Percentiles rank a stretch among this genome's conserved stretches.
Evolutionary conservation across 2,113 vertebrate species (phyloP).

Genomic region (Phoxinus phoxinus): DNA sequence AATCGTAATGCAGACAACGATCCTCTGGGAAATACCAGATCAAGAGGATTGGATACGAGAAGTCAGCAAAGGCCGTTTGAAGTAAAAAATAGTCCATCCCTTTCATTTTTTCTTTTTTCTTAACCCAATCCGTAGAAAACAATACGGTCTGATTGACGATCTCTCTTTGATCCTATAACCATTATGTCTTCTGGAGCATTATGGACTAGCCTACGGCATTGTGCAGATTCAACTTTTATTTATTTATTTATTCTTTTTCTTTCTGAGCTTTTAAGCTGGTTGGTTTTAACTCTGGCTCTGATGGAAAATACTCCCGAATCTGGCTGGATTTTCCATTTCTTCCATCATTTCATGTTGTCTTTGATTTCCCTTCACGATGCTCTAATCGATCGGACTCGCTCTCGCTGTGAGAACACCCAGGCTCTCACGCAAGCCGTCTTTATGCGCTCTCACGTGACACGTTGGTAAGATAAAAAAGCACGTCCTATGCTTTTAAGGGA

Average conservation of each 20-base stretch:
- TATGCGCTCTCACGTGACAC: not conserved
- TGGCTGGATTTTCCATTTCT: conserved; percentile 6
- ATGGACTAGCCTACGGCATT: conserved; percentile 32
- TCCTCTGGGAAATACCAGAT: not conserved
- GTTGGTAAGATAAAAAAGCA: not conserved
- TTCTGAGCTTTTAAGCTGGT: conserved; percentile 19
- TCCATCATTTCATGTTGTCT: conserved; percentile 1
- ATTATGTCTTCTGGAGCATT: conserved; percentile 38
- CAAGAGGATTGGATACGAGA: conserved; percentile 4
- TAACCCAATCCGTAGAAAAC: conserved; percentile 7
- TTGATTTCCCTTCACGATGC: conserved; percentile 14
- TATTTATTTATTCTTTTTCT: not conserved
- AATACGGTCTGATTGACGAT: conserved; percentile 11
- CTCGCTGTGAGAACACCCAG: conserved; percentile 24
- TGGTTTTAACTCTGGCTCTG: conserved; percentile 8
- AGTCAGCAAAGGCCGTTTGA: conserved; percentile 8
- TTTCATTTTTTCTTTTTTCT: not conserved
- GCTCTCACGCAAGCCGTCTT: not conserved
- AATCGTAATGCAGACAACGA: not conserved
- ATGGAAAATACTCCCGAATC: conserved; percentile 34
- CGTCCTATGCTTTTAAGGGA: not conserved
- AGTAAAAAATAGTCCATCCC: conserved; percentile 13
- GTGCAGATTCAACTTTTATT: conserved; percentile 12
- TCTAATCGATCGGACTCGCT: not conserved
- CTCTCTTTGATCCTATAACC: conserved; percentile 21